Conservation (phyloP, 2,113 vertebrate species). For the Hyaena hyaena region DNA sequence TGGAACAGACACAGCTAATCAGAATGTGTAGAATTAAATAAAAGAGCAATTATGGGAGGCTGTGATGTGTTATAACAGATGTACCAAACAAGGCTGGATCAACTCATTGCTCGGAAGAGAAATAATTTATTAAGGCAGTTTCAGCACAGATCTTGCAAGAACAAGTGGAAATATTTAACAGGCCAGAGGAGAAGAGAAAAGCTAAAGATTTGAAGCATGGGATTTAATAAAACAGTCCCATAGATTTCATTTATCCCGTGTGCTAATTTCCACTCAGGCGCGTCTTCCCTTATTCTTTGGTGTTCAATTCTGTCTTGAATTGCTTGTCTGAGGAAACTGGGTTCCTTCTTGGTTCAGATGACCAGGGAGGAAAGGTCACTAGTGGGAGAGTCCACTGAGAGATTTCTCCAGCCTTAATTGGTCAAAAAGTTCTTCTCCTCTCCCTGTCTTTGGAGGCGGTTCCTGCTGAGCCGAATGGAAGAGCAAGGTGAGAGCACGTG, state of each 20-base stretch:
- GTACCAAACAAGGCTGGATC: constrained; percentile 72
- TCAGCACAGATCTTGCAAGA: constrained; percentile 54
- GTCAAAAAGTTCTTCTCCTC: background rate
- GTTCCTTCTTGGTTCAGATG: background rate
- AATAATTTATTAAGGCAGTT: constrained; percentile 61
- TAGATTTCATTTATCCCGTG: background rate
- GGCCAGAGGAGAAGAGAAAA: background rate
- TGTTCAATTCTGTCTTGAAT: background rate
- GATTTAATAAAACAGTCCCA: constrained; percentile 10
- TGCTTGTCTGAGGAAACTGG: background rate
- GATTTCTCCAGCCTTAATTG: background rate
- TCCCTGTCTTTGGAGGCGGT: background rate
- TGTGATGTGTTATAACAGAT: constrained; percentile 79
- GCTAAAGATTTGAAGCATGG: constrained; percentile 29
- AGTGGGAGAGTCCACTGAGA: background rate
- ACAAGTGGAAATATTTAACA: constrained; percentile 59
- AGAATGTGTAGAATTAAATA: constrained; percentile 80
- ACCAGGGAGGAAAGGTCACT: background rate
- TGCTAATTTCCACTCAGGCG: background rate
- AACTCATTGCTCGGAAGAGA: constrained; percentile 66
- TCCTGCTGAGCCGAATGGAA: background rate
- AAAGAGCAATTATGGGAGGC: constrained; percentile 79
- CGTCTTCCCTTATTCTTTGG: background rate
- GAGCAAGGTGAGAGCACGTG: background rate
- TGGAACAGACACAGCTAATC: constrained; percentile 76